A percentile compares a stretch with the other conserved stretches of the same genome.
phyloP scores from a whole-genome alignment of 2,113 vertebrate species.

The Phrynocephalus versicolor region DNA sequence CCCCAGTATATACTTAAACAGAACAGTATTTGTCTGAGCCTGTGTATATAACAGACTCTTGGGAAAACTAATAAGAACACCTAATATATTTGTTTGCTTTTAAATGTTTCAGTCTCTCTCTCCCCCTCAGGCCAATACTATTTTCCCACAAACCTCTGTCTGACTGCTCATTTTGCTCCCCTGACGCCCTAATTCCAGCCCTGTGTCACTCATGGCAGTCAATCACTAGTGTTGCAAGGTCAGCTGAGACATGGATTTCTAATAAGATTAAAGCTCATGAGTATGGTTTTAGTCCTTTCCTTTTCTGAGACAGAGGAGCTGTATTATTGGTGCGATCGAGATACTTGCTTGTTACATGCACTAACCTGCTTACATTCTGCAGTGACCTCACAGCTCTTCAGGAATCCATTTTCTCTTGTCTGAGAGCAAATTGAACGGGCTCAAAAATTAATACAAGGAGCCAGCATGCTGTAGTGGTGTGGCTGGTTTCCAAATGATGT shows the following conservation, averaged over 20 bases:
- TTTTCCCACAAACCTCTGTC: constrained; percentile 23
- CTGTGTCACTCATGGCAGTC: constrained; percentile 69
- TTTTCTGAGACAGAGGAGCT: constrained; percentile 71
- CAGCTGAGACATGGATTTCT: constrained; percentile 77
- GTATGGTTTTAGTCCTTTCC: constrained; percentile 73
- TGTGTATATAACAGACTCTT: constrained; percentile 9
- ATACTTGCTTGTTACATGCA: constrained; percentile 15
- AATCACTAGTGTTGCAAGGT: constrained; percentile 72
- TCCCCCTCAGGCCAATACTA: constrained; percentile 1
- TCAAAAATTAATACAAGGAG: background rate
- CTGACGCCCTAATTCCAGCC: constrained; percentile 26
- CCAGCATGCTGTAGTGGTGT: background rate
- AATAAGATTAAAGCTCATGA: constrained; percentile 81
- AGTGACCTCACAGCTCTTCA: background rate
- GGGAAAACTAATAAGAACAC: constrained; percentile 22
- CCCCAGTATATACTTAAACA: constrained; percentile 9
- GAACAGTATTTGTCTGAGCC: constrained; percentile 19
- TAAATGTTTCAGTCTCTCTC: constrained; percentile 12
- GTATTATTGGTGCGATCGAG: constrained; percentile 57
- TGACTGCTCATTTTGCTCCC: background rate
- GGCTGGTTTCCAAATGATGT: background rate
- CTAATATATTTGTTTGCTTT: constrained; percentile 19
- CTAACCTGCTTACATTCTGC: background rate
- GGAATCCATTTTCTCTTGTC: background rate
- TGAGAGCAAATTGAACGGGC: background rate